Base-by-base conservation (phyloP, 2,113 vertebrate genomes). In the Oryzias woworae region DNA sequence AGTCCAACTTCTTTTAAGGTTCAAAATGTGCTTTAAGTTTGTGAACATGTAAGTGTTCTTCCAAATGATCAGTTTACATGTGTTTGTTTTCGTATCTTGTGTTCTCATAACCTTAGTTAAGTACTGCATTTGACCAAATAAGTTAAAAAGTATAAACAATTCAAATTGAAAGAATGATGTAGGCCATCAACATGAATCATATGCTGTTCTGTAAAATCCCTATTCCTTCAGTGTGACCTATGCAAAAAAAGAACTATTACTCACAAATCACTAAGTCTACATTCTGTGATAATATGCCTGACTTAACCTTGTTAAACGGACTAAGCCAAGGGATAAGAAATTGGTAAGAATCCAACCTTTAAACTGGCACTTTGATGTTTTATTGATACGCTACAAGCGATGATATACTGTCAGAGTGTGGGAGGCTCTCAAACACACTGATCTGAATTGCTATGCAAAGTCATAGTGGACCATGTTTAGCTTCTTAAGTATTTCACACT, bases 401-500 rank as follows among this genome's bases (percentile, higher is more conserved):
- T 66, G 36, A 75, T 66, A 60, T 56, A 36, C 16, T 24, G 14
- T 28, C 24, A 41, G 24, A 43, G 10, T 69, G 6, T 63, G 28
- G 66, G 75, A 83, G 66, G 55, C 66, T 74, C 48, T 70, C 43
- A 58, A 69, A 74, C 52, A 73, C 45, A 67, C 42, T 58, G 53
- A 66, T 83, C 69, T 83, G 71, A 82, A 66, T 73, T 58, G 66
- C 68, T 66, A 49, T 77, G 68, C 78, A 77, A 77, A 70, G 69
- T 74, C 77, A 80, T 81, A 82, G 65, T 65, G 22, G 42, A 57
- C 66, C 65, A 63, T 82, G 78, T 86, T 86, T 85, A 82, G 72
- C 68, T 73, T 84, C 58, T 79, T 68, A 77, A 85, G 75, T 75
- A 74, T 68, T 78, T 77, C 70, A 77, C 83, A 76, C 69, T 75